Conservation (phyloP, 2,888 invertebrate genomes). For the Thecophora atra region DNA sequence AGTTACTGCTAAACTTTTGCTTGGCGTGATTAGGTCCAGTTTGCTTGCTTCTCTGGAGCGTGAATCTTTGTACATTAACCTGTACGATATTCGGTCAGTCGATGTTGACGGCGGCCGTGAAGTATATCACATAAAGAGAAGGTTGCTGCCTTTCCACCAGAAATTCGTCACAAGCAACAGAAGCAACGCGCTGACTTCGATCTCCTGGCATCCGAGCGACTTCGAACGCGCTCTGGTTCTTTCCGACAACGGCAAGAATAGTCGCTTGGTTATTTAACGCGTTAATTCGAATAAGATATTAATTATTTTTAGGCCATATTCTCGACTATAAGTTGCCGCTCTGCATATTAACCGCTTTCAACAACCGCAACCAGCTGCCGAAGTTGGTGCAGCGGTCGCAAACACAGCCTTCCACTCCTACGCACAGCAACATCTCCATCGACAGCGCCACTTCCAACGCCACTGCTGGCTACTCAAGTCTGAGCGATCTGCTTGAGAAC, state of each 20-base stretch:
- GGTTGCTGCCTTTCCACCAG: conserved; percentile 66
- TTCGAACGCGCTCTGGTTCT: conserved; percentile 65
- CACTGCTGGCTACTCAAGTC: conserved; percentile 37
- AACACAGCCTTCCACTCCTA: conserved; percentile 48
- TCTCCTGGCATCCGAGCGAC: conserved; percentile 88
- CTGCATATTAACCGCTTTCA: conserved; percentile 59
- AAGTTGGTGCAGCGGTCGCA: conserved; percentile 56
- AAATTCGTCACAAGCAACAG: conserved; percentile 56
- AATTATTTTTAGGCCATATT: conserved; percentile 49
- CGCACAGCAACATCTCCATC: conserved; percentile 45
- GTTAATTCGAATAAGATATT: not conserved
- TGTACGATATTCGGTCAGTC: conserved; percentile 86
- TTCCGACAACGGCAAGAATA: conserved; percentile 55
- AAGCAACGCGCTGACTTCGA: conserved; percentile 71
- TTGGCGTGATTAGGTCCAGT: conserved; percentile 73
- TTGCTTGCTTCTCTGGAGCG: conserved; percentile 83
- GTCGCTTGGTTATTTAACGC: not conserved
- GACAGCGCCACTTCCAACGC: conserved; percentile 42
- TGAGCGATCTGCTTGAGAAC: conserved; percentile 51
- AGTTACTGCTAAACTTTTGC: not conserved
- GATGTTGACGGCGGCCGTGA: conserved; percentile 78
- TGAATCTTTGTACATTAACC: conserved; percentile 78
- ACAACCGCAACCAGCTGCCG: conserved; percentile 60
- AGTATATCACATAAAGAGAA: conserved; percentile 78
- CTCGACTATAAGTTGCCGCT: conserved; percentile 62